Conservation (phyloP, 2,888 invertebrate genomes). For the Papilio demoleus region DNA sequence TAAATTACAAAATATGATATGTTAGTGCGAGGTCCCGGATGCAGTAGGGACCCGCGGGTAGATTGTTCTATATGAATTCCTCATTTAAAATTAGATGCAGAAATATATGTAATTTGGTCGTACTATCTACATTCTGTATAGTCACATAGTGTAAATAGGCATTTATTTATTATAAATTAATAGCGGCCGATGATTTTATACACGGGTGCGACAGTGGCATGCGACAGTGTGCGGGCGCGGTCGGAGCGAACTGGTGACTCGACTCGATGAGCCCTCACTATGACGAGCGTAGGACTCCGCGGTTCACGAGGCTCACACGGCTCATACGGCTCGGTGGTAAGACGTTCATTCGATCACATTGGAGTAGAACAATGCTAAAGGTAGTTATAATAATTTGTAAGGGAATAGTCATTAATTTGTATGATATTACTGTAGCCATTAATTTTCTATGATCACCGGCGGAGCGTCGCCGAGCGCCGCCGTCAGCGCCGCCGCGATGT, state of each 20-base stretch:
- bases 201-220: slow-evolving; percentile 75
- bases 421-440: slow-evolving; percentile 83
- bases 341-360: slow-evolving; percentile 76
- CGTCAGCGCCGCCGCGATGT: slow-evolving; percentile 61
- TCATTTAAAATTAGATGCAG: slow-evolving; percentile 78
- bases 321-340: slow-evolving; percentile 66
- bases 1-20: slow-evolving; percentile 71
- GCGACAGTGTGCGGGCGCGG: slow-evolving; percentile 72
- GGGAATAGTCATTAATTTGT: slow-evolving; percentile 84
- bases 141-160: slow-evolving; percentile 84
- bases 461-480: slow-evolving; percentile 56
- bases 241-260: too few species aligned
- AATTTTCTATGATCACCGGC: slow-evolving; percentile 80
- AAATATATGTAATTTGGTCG: slow-evolving; percentile 79
- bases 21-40: slow-evolving; percentile 59
- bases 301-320: neutral
- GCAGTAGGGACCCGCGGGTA: slow-evolving; percentile 53
- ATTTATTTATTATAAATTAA: slow-evolving; percentile 84
- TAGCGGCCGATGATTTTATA: slow-evolving; percentile 80
- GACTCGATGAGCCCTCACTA: too few species aligned
- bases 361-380: slow-evolving; percentile 82
- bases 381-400: slow-evolving; percentile 82
- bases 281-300: too few species aligned
- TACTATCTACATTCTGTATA: slow-evolving; percentile 81
- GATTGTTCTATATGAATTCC: slow-evolving; percentile 73